A percentile compares a stretch with the other conserved stretches of the same genome.
Conservation (phyloP, 2,888 invertebrate genomes). For the Epinotia ramella region DNA sequence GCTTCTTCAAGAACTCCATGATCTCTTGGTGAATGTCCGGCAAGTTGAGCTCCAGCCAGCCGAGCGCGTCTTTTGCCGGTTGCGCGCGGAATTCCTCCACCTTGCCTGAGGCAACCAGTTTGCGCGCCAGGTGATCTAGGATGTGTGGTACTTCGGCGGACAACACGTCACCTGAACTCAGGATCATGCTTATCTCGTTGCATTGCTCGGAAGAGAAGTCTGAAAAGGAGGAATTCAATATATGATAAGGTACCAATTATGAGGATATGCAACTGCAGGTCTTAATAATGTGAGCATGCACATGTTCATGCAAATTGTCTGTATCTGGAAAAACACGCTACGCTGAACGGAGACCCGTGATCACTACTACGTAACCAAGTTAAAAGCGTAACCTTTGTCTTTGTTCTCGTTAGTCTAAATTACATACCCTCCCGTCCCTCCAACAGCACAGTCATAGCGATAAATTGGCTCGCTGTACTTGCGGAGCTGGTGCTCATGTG, state of each 20-base stretch:
- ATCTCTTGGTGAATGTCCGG: constrained; percentile 79
- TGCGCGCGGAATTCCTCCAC: constrained; percentile 79
- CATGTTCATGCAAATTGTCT: too few relatives aligned
- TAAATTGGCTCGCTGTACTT: constrained; percentile 82
- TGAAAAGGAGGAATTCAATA: constrained; percentile 56
- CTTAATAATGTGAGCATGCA: too few relatives aligned
- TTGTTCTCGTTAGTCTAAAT: background rate
- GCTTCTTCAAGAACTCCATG: constrained; percentile 86
- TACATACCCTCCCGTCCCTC: constrained; percentile 77
- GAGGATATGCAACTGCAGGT: too few relatives aligned
- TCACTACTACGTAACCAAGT: background rate
- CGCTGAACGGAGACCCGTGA: too few relatives aligned
- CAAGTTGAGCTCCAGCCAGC: constrained; percentile 86
- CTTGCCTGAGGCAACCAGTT: constrained; percentile 73
- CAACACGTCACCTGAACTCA: constrained; percentile 89
- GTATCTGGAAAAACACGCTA: too few relatives aligned
- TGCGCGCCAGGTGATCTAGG: constrained; percentile 74
- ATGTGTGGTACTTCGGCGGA: constrained; percentile 90
- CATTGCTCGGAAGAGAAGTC: constrained; percentile 88
- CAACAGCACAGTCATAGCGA: constrained; percentile 82
- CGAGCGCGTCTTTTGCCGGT: constrained; percentile 77
- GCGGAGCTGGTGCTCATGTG: constrained; percentile 79
- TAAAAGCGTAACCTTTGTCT: background rate
- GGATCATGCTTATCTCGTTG: constrained; percentile 88
- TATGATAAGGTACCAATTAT: too few relatives aligned